phyloP scores from a whole-genome alignment of 2,113 vertebrate genomes.

The Psophia crepitans region DNA sequence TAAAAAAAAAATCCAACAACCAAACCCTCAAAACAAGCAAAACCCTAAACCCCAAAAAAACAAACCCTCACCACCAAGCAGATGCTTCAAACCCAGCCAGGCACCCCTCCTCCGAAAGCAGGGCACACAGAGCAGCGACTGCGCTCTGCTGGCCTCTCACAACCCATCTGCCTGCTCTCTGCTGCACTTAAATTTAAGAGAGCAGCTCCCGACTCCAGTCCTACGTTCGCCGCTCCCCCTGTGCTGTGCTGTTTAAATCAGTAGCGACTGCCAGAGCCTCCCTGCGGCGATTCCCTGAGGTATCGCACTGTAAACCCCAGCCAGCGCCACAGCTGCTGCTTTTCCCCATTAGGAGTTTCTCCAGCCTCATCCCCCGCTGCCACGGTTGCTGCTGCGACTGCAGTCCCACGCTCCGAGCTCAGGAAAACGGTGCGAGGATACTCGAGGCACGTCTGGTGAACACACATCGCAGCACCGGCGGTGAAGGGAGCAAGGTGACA shows the following conservation, averaged over 20 bases:
- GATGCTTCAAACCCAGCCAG: not conserved
- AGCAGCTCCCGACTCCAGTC: not conserved
- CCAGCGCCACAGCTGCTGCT: not conserved
- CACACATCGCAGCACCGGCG: not conserved
- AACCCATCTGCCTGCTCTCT: not conserved
- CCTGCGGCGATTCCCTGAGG: not conserved
- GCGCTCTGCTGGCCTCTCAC: not conserved
- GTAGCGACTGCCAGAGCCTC: not conserved
- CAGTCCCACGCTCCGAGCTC: not conserved
- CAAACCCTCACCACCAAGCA: not conserved
- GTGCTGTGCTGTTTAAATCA: accelerated
- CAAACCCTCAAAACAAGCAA: not conserved
- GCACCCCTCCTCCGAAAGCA: not conserved
- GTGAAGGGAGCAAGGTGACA: accelerated
- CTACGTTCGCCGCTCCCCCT: accelerated
- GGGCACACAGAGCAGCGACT: not conserved
- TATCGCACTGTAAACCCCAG: accelerated
- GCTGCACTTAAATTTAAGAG: not conserved
- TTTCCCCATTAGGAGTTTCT: not conserved
- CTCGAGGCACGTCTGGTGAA: not conserved
- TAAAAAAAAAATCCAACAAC: not conserved
- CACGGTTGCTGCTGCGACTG: not conserved
- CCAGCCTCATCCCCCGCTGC: not conserved
- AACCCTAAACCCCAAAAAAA: not conserved
- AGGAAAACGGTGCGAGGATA: accelerated